A percentile compares a stretch with the other conserved stretches of the same genome.
These are phyloP conservation scores for Torymus texanus DNA, from an alignment of 2,888 invertebrate species.

Conservation along the genomic window DNA sequence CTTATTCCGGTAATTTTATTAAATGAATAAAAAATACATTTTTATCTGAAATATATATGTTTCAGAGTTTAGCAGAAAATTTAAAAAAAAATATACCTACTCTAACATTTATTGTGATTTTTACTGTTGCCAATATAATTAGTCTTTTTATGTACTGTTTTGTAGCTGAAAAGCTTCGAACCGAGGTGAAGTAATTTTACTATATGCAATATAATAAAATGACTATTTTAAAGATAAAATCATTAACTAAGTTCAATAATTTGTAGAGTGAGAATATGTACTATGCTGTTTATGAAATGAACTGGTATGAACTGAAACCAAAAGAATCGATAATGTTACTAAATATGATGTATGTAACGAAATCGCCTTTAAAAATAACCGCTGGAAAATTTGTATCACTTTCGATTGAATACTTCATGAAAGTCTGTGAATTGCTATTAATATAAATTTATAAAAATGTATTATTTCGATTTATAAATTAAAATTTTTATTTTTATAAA, in stretches of 20 bases:
- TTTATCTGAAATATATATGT: neutral
- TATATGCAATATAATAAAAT: no score
- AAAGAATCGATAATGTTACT: constrained; percentile 58
- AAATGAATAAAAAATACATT: neutral
- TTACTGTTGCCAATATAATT: constrained; percentile 27
- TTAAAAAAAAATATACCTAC: constrained; percentile 15
- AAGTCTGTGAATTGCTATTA: constrained; percentile 54
- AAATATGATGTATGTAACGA: constrained; percentile 59
- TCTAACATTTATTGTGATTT: constrained; percentile 28
- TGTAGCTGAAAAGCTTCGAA: constrained; percentile 17
- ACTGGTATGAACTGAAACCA: constrained; percentile 61
- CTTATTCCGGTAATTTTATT: no score
- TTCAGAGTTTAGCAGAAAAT: constrained; percentile 30
- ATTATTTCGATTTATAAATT: neutral
- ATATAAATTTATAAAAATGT: neutral
- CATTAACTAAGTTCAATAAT: neutral
- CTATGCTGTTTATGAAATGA: constrained; percentile 59
- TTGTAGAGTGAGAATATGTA: constrained; percentile 60
- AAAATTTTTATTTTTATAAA: neutral
- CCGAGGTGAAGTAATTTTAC: constrained; percentile 12
- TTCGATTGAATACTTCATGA: constrained; percentile 63
- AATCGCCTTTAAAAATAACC: constrained; percentile 62
- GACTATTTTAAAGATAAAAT: neutral
- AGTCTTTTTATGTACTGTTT: constrained; percentile 48
- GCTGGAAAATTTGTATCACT: constrained; percentile 66